Evolutionary conservation across 2,113 vertebrate genomes (phyloP).

Genomic region (Phrynocephalus versicolor): DNA sequence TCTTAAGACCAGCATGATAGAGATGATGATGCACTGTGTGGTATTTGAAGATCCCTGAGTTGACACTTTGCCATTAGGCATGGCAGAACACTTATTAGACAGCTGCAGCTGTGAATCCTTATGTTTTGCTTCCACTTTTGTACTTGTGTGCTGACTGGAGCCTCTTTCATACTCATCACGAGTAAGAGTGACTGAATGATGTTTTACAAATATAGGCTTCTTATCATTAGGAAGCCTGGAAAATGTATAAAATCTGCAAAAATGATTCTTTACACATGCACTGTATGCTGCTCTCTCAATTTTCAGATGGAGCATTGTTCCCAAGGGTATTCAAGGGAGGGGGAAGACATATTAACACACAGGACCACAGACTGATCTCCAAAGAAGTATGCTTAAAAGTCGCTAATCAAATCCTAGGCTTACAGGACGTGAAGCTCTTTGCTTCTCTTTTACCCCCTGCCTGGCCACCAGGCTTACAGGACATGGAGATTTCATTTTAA

Average conservation of each 20-base stretch:
- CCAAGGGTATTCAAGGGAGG: slow-evolving; percentile 26
- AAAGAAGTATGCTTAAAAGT: neutral
- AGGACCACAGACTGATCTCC: neutral
- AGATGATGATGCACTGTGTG: slow-evolving; percentile 45
- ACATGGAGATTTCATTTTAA: too few species aligned
- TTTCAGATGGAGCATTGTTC: slow-evolving; percentile 25
- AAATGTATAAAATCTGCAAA: slow-evolving; percentile 34
- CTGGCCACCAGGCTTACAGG: too few species aligned
- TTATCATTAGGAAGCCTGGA: slow-evolving; percentile 48
- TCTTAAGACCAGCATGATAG: slow-evolving; percentile 52
- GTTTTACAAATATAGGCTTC: slow-evolving; percentile 54
- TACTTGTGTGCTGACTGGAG: slow-evolving; percentile 38
- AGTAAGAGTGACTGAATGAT: slow-evolving; percentile 59
- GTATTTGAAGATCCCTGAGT: slow-evolving; percentile 49
- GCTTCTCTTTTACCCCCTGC: too few species aligned
- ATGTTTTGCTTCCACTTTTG: slow-evolving; percentile 56
- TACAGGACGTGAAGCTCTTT: neutral
- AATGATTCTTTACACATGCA: slow-evolving; percentile 49
- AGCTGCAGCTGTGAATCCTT: slow-evolving; percentile 61
- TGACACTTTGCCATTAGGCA: slow-evolving; percentile 46
- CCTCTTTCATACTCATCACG: slow-evolving; percentile 49
- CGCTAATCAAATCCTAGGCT: neutral
- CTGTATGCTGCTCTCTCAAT: slow-evolving; percentile 37
- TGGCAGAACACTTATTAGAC: slow-evolving; percentile 43
- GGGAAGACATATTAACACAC: too few species aligned